Percentiles rank a stretch among this genome's conserved stretches.
Evolutionary conservation across 1,140 invertebrate species (phyloP).

Genomic region (Schlechtendalia chinensis): DNA sequence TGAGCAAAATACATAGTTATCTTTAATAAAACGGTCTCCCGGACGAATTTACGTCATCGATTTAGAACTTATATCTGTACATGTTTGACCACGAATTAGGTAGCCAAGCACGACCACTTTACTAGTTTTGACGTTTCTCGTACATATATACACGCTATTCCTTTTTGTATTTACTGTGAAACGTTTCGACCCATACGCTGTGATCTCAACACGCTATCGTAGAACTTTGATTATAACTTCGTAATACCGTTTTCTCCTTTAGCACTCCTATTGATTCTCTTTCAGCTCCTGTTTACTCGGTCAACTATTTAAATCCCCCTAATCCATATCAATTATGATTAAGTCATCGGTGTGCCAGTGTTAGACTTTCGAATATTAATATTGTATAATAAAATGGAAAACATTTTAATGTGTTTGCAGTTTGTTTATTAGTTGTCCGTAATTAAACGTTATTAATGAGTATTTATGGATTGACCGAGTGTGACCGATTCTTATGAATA

Average conservation of each 20-base stretch:
- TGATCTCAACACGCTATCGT: neutral
- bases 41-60: too few relatives aligned
- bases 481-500: too few relatives aligned
- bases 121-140: too few relatives aligned
- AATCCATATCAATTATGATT: constrained; percentile 4
- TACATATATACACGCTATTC: neutral
- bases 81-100: neutral
- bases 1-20: too few relatives aligned
- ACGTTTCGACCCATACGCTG: neutral
- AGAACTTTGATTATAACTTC: neutral
- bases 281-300: neutral
- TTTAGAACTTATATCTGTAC: too few relatives aligned
- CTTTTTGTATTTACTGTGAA: neutral
- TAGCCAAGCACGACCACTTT: neutral
- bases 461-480: too few relatives aligned
- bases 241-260: neutral
- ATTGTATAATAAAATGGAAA: too few relatives aligned
- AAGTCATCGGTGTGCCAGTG: neutral
- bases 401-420: too few relatives aligned
- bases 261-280: neutral
- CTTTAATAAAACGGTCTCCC: too few relatives aligned
- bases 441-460: too few relatives aligned
- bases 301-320: neutral
- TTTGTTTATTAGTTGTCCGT: too few relatives aligned
- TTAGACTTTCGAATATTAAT: neutral